phyloP scores from a whole-genome alignment of 2,888 invertebrate genomes.

The Stenolophus ochropezus region DNA sequence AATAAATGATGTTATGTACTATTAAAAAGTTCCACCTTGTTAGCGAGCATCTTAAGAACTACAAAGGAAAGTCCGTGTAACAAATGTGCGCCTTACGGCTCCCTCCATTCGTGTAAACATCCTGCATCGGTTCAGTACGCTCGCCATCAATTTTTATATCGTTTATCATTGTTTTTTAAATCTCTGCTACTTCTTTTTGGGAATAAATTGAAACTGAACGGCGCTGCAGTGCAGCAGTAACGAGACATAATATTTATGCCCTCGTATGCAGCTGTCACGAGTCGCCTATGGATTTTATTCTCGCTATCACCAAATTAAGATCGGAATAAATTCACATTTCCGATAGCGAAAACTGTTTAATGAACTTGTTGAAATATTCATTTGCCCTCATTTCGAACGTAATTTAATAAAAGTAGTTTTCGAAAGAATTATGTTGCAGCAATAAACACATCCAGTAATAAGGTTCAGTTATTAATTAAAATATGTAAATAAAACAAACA shows the following conservation, averaged over 20 bases:
- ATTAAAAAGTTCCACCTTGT: background rate
- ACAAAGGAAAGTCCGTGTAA: background rate
- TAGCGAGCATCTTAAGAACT: background rate
- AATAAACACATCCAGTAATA: too few relatives aligned
- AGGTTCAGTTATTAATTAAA: too few relatives aligned
- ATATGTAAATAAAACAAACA: too few relatives aligned
- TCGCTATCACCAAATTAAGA: conserved; percentile 42
- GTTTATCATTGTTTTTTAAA: conserved; percentile 41
- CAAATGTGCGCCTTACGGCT: conserved; percentile 1
- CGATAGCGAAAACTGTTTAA: conserved; percentile 19
- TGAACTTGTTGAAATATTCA: conserved; percentile 39
- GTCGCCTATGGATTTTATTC: conserved; percentile 3
- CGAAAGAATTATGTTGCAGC: background rate
- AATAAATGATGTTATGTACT: background rate
- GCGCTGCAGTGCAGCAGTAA: conserved; percentile 11
- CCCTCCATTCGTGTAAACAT: background rate
- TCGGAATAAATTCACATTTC: conserved; percentile 32
- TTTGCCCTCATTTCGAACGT: background rate
- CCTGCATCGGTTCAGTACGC: background rate
- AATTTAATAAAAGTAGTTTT: background rate
- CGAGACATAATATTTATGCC: conserved; percentile 37
- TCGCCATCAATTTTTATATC: conserved; percentile 35
- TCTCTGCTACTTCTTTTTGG: conserved; percentile 8
- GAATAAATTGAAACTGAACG: conserved; percentile 39
- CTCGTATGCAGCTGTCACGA: conserved; percentile 15